Base-by-base conservation (phyloP, 2,888 invertebrate genomes). In the Andrena bucephala region DNA sequence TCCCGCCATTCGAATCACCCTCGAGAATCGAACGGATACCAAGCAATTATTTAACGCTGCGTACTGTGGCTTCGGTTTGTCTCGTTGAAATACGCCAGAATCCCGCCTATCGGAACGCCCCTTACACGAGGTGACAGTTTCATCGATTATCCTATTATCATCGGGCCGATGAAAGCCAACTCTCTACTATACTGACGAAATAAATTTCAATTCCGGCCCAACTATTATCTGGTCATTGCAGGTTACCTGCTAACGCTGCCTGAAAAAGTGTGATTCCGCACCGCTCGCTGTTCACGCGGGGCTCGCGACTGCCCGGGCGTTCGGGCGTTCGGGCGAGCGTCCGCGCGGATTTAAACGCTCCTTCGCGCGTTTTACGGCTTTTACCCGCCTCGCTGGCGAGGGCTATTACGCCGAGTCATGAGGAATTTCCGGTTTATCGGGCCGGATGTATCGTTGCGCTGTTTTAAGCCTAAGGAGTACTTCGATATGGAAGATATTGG, bases 11-110 rank as follows among this genome's bases (percentile, higher is more conserved):
- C 87, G 86, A 87, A 88, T 89, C 89, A 86, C 88, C 88, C 89
- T 89, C 86, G 89, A 88, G 89, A 86, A 89, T 89, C 86, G 89
- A 89, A 84, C 86, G 88, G 89, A 89, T 89, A 87, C 88, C 88
- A 88, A 89, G 89, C 89, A 89, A 89, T 89, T 89, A 89, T 89
- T 89, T 89, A 89, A 89, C 88, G 88, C 89, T 84, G 88, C 89
- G 89, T 81, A 83, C 89, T 83, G 84, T 77, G 88, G 88, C 88
- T 84, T 89, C 83, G 89, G 89, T 89, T 89, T 89, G 89, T 86
- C 88, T 89, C 89, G 89, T 81, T 87, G 88, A 88, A 88, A 87
- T 87, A 89, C 88, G 85, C 82, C 83, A 82, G 81, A 85, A 88
- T 81, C 83, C 84, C 85, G 83, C 77, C 84, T 85, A 87, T 88